Percentiles rank a stretch among this genome's conserved stretches.
Evolutionary conservation across 2,888 invertebrate genomes (phyloP).

Genomic region (Pteria penguin): DNA sequence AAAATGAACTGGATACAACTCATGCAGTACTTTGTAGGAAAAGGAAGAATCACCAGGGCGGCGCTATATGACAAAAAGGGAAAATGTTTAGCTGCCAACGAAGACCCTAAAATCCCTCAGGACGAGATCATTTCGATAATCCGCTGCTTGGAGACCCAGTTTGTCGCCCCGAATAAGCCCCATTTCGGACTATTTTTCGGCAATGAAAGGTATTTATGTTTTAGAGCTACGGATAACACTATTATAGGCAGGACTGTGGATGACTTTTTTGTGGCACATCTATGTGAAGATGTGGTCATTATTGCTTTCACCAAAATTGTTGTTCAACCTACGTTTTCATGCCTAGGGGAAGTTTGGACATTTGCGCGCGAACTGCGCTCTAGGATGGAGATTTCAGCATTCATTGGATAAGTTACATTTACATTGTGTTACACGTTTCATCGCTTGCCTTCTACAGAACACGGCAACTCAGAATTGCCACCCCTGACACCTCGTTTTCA

Average conservation of each 20-base stretch:
- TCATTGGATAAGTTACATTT: no score
- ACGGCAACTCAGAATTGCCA: no score
- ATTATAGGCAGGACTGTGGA: constrained; percentile 55
- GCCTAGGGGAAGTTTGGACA: constrained; percentile 62
- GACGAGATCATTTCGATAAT: constrained; percentile 55
- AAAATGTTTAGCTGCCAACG: constrained; percentile 54
- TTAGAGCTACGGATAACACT: constrained; percentile 53
- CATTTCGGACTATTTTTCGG: constrained; percentile 59
- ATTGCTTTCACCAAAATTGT: constrained; percentile 51
- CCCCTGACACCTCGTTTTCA: no score
- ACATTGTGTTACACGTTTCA: no score
- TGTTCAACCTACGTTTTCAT: constrained; percentile 47
- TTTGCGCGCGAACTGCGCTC: constrained; percentile 60
- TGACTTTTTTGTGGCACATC: constrained; percentile 58
- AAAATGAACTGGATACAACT: constrained; percentile 57
- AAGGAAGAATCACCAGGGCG: constrained; percentile 53
- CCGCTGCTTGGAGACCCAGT: constrained; percentile 51
- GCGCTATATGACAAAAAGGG: constrained; percentile 59
- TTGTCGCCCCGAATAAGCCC: constrained; percentile 50
- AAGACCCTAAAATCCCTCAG: constrained; percentile 51
- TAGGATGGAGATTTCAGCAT: constrained; percentile 58
- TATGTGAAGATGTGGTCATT: constrained; percentile 58
- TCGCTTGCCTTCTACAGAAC: no score
- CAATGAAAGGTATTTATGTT: constrained; percentile 53
- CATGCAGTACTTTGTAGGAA: constrained; percentile 57